Percentiles rank a stretch among this genome's conserved stretches.
phyloP scores from a whole-genome alignment of 2,797 vertebrate species.

The Chelidonichthys spinosus region DNA sequence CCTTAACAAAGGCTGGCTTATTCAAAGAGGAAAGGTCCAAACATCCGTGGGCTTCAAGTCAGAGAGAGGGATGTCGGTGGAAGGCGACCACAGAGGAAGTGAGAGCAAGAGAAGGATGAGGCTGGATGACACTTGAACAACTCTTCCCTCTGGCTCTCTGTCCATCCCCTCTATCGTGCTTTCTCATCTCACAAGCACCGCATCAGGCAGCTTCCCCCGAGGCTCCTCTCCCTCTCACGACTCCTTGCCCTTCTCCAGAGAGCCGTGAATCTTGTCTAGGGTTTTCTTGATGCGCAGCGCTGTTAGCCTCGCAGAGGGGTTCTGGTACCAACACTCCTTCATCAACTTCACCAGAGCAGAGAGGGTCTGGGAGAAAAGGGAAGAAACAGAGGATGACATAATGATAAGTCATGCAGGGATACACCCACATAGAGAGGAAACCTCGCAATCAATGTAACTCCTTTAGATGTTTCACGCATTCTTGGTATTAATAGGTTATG shows the following conservation, averaged over 20 bases:
- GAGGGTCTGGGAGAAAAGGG: constrained; percentile 76
- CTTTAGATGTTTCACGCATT: too few species aligned
- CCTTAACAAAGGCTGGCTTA: constrained; percentile 43
- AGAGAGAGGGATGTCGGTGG: constrained; percentile 43
- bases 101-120: constrained; percentile 48
- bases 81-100: constrained; percentile 58
- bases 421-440: not conserved
- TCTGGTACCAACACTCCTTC: constrained; percentile 91
- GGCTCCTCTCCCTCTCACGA: constrained; percentile 73
- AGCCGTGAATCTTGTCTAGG: constrained; percentile 88
- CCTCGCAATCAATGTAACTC: not conserved
- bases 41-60: constrained; percentile 47
- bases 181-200: constrained; percentile 1
- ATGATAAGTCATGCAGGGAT: not conserved
- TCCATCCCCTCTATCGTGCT: not conserved
- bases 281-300: constrained; percentile 90
- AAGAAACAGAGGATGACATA: constrained; percentile 1
- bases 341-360: constrained; percentile 88
- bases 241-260: constrained; percentile 86
- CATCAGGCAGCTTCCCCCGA: constrained; percentile 27
- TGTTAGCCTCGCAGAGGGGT: constrained; percentile 87
- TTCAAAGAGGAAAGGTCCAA: constrained; percentile 37
- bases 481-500: too few species aligned
- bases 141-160: constrained; percentile 29
- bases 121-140: constrained; percentile 37